These are phyloP conservation scores for Megalops cyprinoides DNA, from an alignment of 2,797 vertebrate genomes.

Conservation along the genomic window DNA sequence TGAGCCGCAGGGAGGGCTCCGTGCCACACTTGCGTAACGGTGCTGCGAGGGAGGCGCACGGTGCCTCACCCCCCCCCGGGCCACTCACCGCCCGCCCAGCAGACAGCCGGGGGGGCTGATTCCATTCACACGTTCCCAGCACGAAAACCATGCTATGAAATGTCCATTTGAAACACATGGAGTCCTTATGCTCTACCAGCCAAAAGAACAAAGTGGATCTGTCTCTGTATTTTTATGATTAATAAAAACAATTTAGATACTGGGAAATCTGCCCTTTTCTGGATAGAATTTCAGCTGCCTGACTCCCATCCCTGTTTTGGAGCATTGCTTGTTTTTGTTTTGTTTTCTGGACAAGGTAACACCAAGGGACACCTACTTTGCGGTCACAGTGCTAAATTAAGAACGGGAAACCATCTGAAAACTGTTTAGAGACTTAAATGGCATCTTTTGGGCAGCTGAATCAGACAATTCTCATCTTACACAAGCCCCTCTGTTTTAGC, in stretches of 20 bases:
- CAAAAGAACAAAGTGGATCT: background rate
- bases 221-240: background rate
- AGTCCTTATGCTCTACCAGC: background rate
- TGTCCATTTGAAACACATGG: no score
- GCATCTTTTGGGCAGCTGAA: background rate
- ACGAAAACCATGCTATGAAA: no score
- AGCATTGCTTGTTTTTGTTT: background rate
- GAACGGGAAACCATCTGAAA: background rate
- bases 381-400: background rate
- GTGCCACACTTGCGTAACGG: no score
- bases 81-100: no score
- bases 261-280: background rate
- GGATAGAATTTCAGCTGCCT: background rate
- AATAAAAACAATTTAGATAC: background rate
- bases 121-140: no score
- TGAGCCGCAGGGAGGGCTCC: background rate
- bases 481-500: background rate
- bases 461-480: background rate
- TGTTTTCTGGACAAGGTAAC: no score
- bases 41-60: no score
- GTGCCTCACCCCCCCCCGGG: no score
- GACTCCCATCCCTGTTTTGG: background rate
- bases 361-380: no score
- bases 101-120: no score
- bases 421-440: background rate